Conservation (phyloP, 2,797 vertebrate genomes). For the Calcarius lapponicus region DNA sequence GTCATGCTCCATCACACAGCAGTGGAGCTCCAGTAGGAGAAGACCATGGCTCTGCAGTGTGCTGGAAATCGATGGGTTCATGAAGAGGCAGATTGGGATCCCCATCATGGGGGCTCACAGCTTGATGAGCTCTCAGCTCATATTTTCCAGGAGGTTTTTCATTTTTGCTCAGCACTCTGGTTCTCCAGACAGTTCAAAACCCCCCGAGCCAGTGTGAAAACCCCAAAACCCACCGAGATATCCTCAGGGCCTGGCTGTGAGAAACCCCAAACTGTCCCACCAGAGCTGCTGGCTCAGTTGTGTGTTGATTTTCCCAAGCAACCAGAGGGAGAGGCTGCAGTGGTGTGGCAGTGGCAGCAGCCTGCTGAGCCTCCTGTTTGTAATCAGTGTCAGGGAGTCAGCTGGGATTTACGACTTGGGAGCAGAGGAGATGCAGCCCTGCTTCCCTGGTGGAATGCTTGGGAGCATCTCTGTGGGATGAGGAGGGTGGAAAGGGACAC, state of each 20-base stretch:
- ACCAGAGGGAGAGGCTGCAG: neutral
- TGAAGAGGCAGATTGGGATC: neutral
- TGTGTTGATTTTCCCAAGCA: neutral
- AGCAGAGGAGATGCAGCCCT: neutral
- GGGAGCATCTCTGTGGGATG: neutral
- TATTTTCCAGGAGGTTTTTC: neutral
- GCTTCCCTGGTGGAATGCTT: neutral
- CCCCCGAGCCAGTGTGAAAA: neutral
- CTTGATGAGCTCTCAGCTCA: neutral
- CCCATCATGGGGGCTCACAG: rapidly evolving
- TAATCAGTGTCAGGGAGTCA: neutral
- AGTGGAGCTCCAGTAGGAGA: neutral
- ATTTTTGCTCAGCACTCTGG: neutral
- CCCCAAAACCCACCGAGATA: neutral
- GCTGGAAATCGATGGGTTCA: neutral
- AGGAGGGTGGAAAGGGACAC: neutral
- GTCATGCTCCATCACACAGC: neutral
- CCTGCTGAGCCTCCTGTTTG: slow-evolving; percentile 8
- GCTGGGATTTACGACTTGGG: neutral
- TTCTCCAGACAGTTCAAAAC: neutral
- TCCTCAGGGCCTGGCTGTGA: neutral
- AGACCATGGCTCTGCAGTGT: neutral
- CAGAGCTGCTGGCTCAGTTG: neutral
- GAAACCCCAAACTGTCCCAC: neutral
- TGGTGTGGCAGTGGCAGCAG: neutral